Base-by-base conservation (phyloP, 1,140 invertebrate species). In the Trialeurodes vaporariorum region DNA sequence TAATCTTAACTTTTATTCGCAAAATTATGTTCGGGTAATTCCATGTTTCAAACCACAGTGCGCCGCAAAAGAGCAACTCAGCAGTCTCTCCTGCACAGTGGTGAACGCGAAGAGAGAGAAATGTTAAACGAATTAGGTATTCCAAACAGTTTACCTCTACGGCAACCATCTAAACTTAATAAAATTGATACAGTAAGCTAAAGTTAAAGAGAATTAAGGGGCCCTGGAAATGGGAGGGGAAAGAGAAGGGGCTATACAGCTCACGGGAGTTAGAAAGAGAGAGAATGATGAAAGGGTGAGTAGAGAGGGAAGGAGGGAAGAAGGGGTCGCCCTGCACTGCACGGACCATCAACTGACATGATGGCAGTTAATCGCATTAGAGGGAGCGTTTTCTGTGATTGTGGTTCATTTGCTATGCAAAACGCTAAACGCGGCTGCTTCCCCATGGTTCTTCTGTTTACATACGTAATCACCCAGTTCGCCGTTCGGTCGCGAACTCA, bases 71-170 rank as follows among this genome's bases (percentile, higher is more conserved):
- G n/a, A n/a, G n/a, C n/a, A n/a, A n/a, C n/a, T n/a, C n/a, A n/a
- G n/a, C n/a, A n/a, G n/a, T n/a, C n/a, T n/a, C n/a, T n/a, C n/a
- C n/a, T n/a, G n/a, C n/a, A n/a, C n/a, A n/a, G n/a, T n/a, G n/a
- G n/a, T n/a, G n/a, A n/a, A n/a, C n/a, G n/a, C n/a, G n/a, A n/a
- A n/a, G n/a, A n/a, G n/a, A n/a, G n/a, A n/a, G n/a, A n/a, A 17
- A 49, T 49, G 34, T 49, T 49, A 49, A 49, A 49, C 34, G 34
- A 49, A 49, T 49, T 49, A 49, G 34, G 34, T 49, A 49, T 49
- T 49, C 34, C 34, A 49, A 49, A 49, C 34, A 49, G 34, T 49
- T 49, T 49, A 49, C 34, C 34, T 49, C n/a, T n/a, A n/a, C 5
- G 34, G 34, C 5, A 49, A 49, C 34, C 34, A 49, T 49, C 5